These are phyloP conservation scores for Drosophila ficusphila DNA, from an alignment of 1,140 invertebrate species.

Conservation along the genomic window DNA sequence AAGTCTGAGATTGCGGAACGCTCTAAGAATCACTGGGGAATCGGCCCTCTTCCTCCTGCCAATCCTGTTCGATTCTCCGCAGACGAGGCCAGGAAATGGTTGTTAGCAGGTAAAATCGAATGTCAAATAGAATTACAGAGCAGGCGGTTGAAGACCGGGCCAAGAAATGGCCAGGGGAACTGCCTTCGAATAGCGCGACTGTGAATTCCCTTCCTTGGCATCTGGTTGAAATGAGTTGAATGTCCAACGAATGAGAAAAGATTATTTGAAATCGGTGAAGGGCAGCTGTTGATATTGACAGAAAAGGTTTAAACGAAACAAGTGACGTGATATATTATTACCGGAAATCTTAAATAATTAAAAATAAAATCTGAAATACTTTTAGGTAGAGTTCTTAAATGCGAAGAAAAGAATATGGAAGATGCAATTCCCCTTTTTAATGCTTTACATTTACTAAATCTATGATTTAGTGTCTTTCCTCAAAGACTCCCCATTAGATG, in stretches of 20 bases:
- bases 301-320: too few relatives aligned
- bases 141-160: conserved; percentile 4
- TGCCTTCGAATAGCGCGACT: background rate
- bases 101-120: conserved; percentile 75
- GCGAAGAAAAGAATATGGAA: too few relatives aligned
- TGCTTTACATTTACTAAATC: too few relatives aligned
- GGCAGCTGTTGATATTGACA: conserved; percentile 2
- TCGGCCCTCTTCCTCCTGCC: background rate
- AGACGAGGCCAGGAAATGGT: conserved; percentile 30
- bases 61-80: conserved; percentile 14
- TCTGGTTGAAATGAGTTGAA: conserved; percentile 3
- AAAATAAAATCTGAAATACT: too few relatives aligned
- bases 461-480: too few relatives aligned
- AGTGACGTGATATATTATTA: too few relatives aligned
- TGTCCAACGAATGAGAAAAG: conserved; percentile 1
- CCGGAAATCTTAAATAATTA: too few relatives aligned
- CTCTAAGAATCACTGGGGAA: conserved; percentile 26
- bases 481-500: too few relatives aligned
- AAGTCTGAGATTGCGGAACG: conserved; percentile 40
- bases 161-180: conserved; percentile 10
- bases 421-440: too few relatives aligned
- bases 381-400: too few relatives aligned
- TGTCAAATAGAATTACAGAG: conserved; percentile 64
- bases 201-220: background rate
- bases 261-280: background rate